Evolutionary conservation across 2,113 vertebrate species (phyloP).

Genomic region (Helogale parvula): DNA sequence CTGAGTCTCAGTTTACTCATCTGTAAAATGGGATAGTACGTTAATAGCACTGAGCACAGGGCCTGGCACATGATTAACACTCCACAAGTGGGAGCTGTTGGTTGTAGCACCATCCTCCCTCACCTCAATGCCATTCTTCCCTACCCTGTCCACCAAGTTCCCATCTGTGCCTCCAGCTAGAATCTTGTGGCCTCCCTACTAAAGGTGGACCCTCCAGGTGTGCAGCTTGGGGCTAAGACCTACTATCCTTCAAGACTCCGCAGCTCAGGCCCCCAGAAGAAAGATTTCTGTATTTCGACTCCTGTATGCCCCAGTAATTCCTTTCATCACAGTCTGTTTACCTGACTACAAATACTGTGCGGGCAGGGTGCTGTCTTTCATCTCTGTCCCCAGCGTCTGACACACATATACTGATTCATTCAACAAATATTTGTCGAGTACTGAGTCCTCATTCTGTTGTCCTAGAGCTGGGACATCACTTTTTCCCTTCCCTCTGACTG

Average conservation of each 20-base stretch:
- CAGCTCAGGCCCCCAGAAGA: neutral
- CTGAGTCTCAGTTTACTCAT: neutral
- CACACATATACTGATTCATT: constrained; percentile 48
- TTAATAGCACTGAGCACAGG: neutral
- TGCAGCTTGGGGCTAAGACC: neutral
- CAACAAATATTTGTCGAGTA: constrained; percentile 51
- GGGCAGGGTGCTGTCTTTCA: neutral
- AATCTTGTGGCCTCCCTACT: neutral
- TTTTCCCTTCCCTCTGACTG: neutral
- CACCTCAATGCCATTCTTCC: neutral
- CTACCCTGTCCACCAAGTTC: neutral
- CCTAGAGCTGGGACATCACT: neutral
- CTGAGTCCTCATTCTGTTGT: neutral
- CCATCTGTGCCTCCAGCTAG: neutral
- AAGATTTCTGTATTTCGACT: neutral
- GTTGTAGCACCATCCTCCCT: neutral
- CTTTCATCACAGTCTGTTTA: neutral
- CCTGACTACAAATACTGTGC: neutral
- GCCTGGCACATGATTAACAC: neutral
- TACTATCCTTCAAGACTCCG: neutral
- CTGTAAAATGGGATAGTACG: neutral
- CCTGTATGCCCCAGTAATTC: neutral
- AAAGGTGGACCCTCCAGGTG: neutral
- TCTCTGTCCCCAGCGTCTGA: neutral
- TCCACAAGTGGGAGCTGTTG: neutral